phyloP scores from a whole-genome alignment of 1,140 invertebrate species.

The Brachionus paranguensis region DNA sequence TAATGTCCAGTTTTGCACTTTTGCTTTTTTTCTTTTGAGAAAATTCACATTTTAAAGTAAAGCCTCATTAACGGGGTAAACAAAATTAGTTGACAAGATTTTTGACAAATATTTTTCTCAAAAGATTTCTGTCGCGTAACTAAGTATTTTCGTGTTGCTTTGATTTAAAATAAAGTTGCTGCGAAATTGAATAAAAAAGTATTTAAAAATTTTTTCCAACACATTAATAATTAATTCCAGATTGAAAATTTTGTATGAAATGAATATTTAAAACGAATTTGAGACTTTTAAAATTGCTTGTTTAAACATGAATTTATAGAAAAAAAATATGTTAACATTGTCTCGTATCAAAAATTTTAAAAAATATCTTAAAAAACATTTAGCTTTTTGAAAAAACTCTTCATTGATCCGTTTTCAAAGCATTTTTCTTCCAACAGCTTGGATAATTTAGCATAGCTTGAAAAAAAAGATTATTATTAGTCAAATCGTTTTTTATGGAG shows the following conservation, averaged over 20 bases:
- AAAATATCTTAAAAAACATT: conserved; percentile 21
- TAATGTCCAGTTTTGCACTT: too few relatives aligned
- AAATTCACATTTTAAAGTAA: too few relatives aligned
- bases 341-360: neutral
- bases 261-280: neutral
- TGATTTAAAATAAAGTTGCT: neutral
- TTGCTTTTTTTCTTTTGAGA: too few relatives aligned
- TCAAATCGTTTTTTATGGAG: neutral
- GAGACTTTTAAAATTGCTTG: neutral
- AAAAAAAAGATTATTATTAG: neutral
- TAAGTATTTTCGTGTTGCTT: neutral
- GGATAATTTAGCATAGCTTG: neutral
- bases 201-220: neutral
- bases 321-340: neutral
- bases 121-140: neutral
- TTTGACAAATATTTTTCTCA: too few relatives aligned
- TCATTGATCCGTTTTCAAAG: conserved; percentile 35
- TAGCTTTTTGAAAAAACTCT: conserved; percentile 24
- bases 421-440: conserved; percentile 9
- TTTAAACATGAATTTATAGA: neutral
- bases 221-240: neutral
- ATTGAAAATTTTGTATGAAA: neutral
- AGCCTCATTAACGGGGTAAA: too few relatives aligned
- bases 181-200: neutral
- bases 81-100: too few relatives aligned